These are phyloP conservation scores for Psilopsiagon aymara DNA, from an alignment of 2,113 vertebrate genomes.

Conservation along the genomic window DNA sequence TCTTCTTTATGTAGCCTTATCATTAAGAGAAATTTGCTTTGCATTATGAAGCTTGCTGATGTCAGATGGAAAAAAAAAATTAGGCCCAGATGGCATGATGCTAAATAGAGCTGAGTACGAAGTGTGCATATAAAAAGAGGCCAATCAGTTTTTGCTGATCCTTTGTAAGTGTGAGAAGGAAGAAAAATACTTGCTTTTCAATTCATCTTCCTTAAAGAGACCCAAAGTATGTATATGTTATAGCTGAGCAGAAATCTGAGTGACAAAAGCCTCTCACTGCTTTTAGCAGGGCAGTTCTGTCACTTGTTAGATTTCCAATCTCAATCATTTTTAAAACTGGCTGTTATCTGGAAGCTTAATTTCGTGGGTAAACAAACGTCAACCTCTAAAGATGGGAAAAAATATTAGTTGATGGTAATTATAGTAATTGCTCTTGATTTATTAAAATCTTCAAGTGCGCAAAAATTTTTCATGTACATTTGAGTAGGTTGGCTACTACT, in stretches of 20 bases:
- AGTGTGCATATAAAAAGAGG: neutral
- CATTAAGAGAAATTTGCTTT: constrained; percentile 28
- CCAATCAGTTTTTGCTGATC: constrained; percentile 54
- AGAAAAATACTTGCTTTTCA: constrained; percentile 31
- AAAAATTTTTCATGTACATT: neutral
- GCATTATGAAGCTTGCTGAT: constrained; percentile 49
- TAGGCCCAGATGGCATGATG: constrained; percentile 39
- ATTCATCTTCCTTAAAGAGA: neutral
- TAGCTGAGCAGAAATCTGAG: neutral
- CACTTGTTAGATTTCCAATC: neutral
- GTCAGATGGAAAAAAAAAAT: constrained; percentile 15
- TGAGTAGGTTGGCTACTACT: neutral
- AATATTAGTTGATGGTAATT: neutral
- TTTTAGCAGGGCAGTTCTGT: neutral
- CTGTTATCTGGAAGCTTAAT: neutral
- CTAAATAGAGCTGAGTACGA: constrained; percentile 32
- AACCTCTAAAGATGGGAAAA: neutral
- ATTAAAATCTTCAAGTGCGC: neutral
- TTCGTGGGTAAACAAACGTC: neutral
- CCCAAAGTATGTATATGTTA: neutral
- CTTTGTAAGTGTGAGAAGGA: neutral
- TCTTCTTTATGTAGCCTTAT: constrained; percentile 18
- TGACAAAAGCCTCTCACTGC: neutral
- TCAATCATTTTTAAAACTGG: neutral
- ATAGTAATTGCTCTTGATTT: neutral